These are phyloP conservation scores for Macrobrachium rosenbergii DNA, from an alignment of 1,140 invertebrate species.

Conservation along the genomic window DNA sequence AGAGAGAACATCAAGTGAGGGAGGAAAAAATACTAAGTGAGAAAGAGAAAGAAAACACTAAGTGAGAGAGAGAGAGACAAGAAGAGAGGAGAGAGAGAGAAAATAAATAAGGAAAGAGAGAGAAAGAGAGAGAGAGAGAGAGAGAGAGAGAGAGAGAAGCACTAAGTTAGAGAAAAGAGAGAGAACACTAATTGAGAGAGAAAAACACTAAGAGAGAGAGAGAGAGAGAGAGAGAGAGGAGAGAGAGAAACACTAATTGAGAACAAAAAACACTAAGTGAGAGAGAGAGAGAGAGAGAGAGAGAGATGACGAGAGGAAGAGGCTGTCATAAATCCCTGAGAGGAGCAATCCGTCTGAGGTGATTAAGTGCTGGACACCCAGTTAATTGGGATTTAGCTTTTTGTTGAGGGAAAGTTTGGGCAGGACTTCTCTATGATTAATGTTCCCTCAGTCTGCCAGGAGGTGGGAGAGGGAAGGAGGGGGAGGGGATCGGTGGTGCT, in stretches of 20 bases:
- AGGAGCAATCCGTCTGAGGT: too few species aligned
- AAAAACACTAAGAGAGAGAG: neutral
- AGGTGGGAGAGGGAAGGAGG: neutral
- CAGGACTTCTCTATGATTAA: too few species aligned
- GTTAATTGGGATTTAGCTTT: too few species aligned
- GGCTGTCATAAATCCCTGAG: too few species aligned
- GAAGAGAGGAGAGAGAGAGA: neutral
- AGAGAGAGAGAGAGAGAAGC: too few species aligned
- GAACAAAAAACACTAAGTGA: too few species aligned
- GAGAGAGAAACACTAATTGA: too few species aligned
- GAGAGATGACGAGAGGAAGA: too few species aligned
- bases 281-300: neutral
- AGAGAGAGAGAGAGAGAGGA: too few species aligned
- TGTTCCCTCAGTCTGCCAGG: neutral
- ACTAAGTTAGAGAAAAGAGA: neutral
- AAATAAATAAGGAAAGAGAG: neutral
- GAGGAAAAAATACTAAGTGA: neutral
- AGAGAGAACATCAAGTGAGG: neutral
- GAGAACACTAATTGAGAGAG: neutral
- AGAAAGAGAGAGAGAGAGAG: neutral
- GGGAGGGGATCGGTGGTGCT: neutral
- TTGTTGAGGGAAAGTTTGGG: too few species aligned
- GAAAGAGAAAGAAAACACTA: neutral
- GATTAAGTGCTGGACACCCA: too few species aligned
- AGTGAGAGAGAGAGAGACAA: neutral